Evolutionary conservation across 2,113 vertebrate genomes (phyloP).

Genomic region (Thamnophis sirtalis): DNA sequence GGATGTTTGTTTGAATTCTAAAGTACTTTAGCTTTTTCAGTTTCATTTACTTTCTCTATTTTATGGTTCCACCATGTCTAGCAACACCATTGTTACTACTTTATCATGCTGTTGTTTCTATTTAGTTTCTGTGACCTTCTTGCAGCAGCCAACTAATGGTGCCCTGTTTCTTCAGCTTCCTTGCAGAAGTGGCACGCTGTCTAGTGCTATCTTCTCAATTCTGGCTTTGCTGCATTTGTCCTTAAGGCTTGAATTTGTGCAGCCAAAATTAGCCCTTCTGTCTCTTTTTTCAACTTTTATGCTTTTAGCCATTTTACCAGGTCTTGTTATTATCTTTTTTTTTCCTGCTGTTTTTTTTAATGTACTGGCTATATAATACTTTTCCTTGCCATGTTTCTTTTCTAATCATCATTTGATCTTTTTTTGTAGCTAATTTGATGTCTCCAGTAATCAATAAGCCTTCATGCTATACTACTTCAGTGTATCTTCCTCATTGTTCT

Average conservation of each 20-base stretch:
- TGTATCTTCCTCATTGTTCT: no score
- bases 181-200: not conserved
- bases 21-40: not conserved
- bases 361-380: no score
- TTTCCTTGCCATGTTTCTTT: no score
- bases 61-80: not conserved
- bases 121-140: not conserved
- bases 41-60: not conserved
- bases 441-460: no score
- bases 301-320: not conserved
- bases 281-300: not conserved
- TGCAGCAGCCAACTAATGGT: not conserved
- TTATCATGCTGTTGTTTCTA: not conserved
- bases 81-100: not conserved
- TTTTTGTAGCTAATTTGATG: no score
- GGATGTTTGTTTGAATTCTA: not conserved
- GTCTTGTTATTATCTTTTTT: no score
- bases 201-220: not conserved
- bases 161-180: not conserved
- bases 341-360: no score
- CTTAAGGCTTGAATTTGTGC: not conserved
- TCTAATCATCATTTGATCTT: no score
- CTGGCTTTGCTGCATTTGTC: not conserved
- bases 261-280: not conserved
- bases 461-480: no score